Evolutionary conservation across 1,140 invertebrate species (phyloP).

Genomic region (Vollenhovia emeryi): DNA sequence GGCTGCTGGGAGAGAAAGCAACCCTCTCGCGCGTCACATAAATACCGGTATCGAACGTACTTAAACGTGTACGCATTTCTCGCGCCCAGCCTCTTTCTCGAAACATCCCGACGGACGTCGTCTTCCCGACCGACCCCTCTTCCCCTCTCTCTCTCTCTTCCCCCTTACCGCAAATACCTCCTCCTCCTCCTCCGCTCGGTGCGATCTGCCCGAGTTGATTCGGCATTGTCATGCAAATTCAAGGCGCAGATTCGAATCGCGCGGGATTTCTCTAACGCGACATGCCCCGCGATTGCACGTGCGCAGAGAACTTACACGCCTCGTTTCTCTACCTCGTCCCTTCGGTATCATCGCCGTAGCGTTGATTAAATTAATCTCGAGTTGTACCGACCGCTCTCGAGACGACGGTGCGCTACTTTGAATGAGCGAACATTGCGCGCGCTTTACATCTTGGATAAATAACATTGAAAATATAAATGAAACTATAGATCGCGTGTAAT

Average conservation of each 20-base stretch:
- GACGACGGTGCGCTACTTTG: not conserved
- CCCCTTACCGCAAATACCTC: not conserved
- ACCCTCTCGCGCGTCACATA: slow-evolving; percentile 51
- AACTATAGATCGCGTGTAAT: not conserved
- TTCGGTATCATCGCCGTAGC: not conserved
- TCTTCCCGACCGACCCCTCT: slow-evolving; percentile 22
- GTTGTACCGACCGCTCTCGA: not conserved
- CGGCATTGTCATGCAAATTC: slow-evolving; percentile 78
- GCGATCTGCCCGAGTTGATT: slow-evolving; percentile 66
- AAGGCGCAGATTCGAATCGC: slow-evolving; percentile 39
- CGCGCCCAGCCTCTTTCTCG: slow-evolving; percentile 66
- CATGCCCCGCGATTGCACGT: slow-evolving; percentile 18
- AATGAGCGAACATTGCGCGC: not conserved
- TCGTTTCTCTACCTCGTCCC: not conserved
- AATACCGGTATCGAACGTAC: slow-evolving; percentile 58
- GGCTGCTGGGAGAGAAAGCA: slow-evolving; percentile 32
- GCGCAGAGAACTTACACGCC: not conserved
- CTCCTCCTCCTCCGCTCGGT: not conserved
- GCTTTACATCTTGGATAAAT: not conserved
- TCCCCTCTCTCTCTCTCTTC: not conserved
- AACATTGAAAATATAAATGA: not conserved
- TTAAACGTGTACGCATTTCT: slow-evolving; percentile 41
- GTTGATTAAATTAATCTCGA: slow-evolving; percentile 48
- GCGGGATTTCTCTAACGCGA: slow-evolving; percentile 52
- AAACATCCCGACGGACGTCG: slow-evolving; percentile 60